Percentiles rank a stretch among this genome's conserved stretches.
Conservation (phyloP, 2,113 vertebrate genomes). For the Pollachius pollachius region DNA sequence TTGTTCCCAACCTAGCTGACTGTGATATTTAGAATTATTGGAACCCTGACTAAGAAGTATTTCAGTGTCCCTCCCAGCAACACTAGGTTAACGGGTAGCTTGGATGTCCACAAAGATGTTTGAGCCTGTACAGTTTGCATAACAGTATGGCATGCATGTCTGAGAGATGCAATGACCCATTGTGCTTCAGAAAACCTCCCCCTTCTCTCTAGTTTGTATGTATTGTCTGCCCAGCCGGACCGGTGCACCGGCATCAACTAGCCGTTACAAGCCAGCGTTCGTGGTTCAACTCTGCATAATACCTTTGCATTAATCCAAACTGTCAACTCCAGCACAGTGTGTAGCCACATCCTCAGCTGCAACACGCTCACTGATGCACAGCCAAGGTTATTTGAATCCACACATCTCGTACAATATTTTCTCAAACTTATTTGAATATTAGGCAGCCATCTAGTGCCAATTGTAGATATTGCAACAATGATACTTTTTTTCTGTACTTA, state of each 20-base stretch:
- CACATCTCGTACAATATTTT: constrained; percentile 46
- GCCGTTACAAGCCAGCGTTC: constrained; percentile 26
- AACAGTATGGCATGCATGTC: constrained; percentile 33
- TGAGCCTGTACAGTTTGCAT: constrained; percentile 46
- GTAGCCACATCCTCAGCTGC: constrained; percentile 49
- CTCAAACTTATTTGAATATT: constrained; percentile 70
- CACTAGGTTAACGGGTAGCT: neutral
- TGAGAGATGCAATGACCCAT: constrained; percentile 57
- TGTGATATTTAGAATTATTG: constrained; percentile 21
- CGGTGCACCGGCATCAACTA: constrained; percentile 19
- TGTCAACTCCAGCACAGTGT: constrained; percentile 29
- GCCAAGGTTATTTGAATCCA: constrained; percentile 37
- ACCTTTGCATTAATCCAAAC: constrained; percentile 40
- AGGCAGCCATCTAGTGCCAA: constrained; percentile 82
- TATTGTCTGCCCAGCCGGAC: constrained; percentile 33
- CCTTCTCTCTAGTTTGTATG: constrained; percentile 34
- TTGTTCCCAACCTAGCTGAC: constrained; percentile 12
- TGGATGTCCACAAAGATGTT: constrained; percentile 31
- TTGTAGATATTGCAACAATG: constrained; percentile 77
- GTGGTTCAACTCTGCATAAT: constrained; percentile 19
- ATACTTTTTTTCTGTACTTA: constrained; percentile 54
- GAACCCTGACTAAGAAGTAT: constrained; percentile 27
- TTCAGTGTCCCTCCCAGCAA: constrained; percentile 17
- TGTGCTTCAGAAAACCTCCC: constrained; percentile 71
- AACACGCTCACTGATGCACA: constrained; percentile 22